A percentile compares a stretch with the other conserved stretches of the same genome.
Conservation (phyloP, 2,888 invertebrate species). For the Cacoxenus indagator region DNA sequence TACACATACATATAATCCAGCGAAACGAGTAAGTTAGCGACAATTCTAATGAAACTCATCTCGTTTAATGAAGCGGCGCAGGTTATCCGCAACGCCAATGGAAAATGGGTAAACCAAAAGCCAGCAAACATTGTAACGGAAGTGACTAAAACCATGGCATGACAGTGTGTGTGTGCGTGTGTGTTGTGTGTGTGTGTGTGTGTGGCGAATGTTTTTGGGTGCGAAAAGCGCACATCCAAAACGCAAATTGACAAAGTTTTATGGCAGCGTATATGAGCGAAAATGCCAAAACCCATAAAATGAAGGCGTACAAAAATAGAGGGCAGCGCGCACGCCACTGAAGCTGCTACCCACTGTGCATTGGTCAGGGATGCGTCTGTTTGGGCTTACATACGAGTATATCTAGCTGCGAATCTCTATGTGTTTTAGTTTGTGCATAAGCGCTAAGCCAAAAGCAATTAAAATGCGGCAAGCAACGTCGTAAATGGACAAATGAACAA, state of each 20-base stretch:
- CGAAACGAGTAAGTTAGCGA: slow-evolving; percentile 13
- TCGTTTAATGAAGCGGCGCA: slow-evolving; percentile 57
- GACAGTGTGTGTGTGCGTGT: not conserved
- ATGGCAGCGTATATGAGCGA: slow-evolving; percentile 9
- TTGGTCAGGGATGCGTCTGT: not conserved
- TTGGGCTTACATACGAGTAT: not conserved
- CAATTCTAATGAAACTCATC: slow-evolving; percentile 61
- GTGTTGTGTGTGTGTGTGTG: not conserved
- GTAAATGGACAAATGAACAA: slow-evolving; percentile 61
- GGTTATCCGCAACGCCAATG: slow-evolving; percentile 38
- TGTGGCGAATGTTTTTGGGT: no score
- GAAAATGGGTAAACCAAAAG: slow-evolving; percentile 30
- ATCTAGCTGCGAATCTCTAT: slow-evolving; percentile 31
- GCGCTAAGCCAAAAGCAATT: slow-evolving; percentile 57
- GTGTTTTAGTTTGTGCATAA: slow-evolving; percentile 36
- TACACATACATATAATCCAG: not conserved
- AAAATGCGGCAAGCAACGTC: slow-evolving; percentile 64
- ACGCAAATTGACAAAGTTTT: slow-evolving; percentile 60
- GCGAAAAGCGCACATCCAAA: slow-evolving; percentile 56
- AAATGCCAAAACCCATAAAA: slow-evolving; percentile 16
- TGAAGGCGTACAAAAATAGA: not conserved
- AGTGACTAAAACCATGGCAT: not conserved
- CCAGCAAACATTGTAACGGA: slow-evolving; percentile 51
- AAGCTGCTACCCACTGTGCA: slow-evolving; percentile 9
- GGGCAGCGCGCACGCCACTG: no score